These are phyloP conservation scores for Ochotona princeps DNA, from an alignment of 2,113 vertebrate species.

Conservation along the genomic window DNA sequence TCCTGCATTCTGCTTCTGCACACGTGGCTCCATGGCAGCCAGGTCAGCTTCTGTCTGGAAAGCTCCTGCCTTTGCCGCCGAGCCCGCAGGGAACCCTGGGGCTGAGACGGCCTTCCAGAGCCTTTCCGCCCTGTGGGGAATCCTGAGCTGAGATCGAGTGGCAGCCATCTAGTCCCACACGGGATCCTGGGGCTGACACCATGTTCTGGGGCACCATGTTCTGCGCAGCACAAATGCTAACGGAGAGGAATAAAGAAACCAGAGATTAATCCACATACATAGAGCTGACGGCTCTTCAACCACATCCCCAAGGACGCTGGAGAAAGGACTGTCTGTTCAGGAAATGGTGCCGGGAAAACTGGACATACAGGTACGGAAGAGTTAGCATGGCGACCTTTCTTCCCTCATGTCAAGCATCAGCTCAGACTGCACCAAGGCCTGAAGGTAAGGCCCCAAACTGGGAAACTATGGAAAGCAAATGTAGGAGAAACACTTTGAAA, in stretches of 20 bases:
- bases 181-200: too few relatives aligned
- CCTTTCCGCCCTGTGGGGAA: too few relatives aligned
- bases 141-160: too few relatives aligned
- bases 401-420: too few relatives aligned
- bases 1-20: background rate
- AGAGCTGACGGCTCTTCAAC: background rate
- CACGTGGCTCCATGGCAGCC: background rate
- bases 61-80: background rate
- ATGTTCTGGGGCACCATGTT: too few relatives aligned
- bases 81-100: too few relatives aligned
- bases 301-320: background rate
- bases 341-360: background rate
- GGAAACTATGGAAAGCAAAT: background rate
- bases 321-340: background rate
- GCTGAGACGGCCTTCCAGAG: too few relatives aligned
- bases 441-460: background rate
- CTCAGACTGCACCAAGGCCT: background rate
- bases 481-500: background rate
- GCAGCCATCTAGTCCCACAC: too few relatives aligned
- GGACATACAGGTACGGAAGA: background rate
- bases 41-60: background rate
- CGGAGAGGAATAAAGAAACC: too few relatives aligned
- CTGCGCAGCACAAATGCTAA: too few relatives aligned
- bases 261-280: background rate
- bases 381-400: too few relatives aligned